Percentiles rank a stretch among this genome's conserved stretches.
These are phyloP conservation scores for Napeogenes inachia DNA, from an alignment of 2,888 invertebrate species.

Conservation along the genomic window DNA sequence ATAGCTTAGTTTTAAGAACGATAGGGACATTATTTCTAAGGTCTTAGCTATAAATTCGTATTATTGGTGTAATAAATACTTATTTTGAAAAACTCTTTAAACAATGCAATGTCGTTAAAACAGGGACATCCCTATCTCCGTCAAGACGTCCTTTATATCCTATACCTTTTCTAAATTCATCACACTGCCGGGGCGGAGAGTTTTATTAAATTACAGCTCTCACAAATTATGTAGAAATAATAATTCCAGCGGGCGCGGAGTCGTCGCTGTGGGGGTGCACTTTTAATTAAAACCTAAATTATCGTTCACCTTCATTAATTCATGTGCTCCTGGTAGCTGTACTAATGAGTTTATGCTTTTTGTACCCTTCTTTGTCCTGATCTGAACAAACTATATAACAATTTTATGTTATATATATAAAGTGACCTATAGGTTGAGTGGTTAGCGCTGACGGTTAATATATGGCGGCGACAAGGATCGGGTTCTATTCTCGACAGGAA, in stretches of 20 bases:
- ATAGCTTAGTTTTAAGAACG: no score
- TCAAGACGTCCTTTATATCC: not conserved
- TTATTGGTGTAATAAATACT: no score
- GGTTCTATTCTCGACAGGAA: no score
- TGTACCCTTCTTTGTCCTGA: conserved; percentile 44
- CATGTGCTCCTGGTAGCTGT: conserved; percentile 66
- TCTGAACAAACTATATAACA: not conserved
- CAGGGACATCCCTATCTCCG: no score
- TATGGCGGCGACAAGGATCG: no score
- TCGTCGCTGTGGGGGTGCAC: conserved; percentile 67
- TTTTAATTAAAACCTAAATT: conserved; percentile 78
- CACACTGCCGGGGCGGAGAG: conserved; percentile 40
- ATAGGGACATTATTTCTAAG: no score
- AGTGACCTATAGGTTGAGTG: no score
- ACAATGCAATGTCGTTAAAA: not conserved
- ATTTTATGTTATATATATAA: no score
- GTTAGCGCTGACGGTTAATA: no score
- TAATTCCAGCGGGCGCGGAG: conserved; percentile 56
- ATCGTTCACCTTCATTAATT: conserved; percentile 77
- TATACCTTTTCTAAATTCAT: conserved; percentile 35
- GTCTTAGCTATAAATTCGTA: no score
- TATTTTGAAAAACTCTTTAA: no score
- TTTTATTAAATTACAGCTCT: conserved; percentile 74
- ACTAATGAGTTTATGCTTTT: conserved; percentile 76
- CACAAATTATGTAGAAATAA: conserved; percentile 73